phyloP scores from a whole-genome alignment of 2,113 vertebrate species.

The Hippocampus comes region DNA sequence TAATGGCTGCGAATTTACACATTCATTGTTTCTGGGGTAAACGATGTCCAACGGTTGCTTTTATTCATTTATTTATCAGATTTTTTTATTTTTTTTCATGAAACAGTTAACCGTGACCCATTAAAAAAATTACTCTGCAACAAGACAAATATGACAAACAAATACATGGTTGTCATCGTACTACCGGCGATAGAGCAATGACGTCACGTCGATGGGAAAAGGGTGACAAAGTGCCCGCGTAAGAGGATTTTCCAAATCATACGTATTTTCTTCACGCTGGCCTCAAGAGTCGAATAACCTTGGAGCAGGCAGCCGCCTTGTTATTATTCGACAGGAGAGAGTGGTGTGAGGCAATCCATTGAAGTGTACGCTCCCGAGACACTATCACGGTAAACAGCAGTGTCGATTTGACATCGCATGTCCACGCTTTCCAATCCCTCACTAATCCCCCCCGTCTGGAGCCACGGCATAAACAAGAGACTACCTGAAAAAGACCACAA shows the following conservation, averaged over 20 bases:
- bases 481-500: not conserved
- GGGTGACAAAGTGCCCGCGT: conserved; percentile 21
- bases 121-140: too few relatives aligned
- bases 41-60: not conserved
- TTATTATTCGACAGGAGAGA: conserved; percentile 24
- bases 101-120: too few relatives aligned
- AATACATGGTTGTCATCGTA: not conserved
- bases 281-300: conserved; percentile 33
- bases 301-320: conserved; percentile 24
- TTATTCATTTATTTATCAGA: not conserved
- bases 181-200: not conserved
- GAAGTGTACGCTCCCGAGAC: conserved; percentile 27
- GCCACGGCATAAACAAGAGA: conserved; percentile 8
- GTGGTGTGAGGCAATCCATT: conserved; percentile 14
- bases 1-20: not conserved
- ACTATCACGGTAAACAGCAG: conserved; percentile 34
- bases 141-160: not conserved
- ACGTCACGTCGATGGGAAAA: not conserved
- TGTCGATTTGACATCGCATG: conserved; percentile 13
- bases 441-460: conserved; percentile 27
- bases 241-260: conserved; percentile 28
- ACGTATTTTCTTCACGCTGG: conserved; percentile 7
- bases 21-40: not conserved
- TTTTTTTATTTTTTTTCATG: not conserved
- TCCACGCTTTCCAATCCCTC: conserved; percentile 18